A percentile compares a stretch with the other conserved stretches of the same genome.
Conservation (phyloP, 2,888 invertebrate species). For the Rhingia rostrata region DNA sequence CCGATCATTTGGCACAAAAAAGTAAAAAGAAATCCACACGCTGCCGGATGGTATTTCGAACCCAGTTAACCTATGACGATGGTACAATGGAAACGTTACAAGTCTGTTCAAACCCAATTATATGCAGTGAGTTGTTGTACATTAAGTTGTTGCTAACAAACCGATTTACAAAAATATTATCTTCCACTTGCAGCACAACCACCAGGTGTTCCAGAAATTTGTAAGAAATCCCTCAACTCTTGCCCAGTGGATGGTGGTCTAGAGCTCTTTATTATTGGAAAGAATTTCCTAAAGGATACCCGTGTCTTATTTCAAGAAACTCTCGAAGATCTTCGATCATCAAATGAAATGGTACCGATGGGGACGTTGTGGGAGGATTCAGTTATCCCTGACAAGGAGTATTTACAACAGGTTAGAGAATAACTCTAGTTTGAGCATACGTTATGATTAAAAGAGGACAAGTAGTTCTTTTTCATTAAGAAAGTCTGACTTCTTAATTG, state of each 20-base stretch:
- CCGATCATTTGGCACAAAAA: conserved; percentile 90
- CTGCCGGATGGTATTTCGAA: conserved; percentile 97
- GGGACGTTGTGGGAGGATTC: conserved; percentile 88
- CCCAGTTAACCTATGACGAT: conserved; percentile 90
- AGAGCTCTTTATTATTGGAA: conserved; percentile 94
- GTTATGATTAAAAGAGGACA: too few species aligned
- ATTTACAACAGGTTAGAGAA: conserved; percentile 89
- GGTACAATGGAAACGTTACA: conserved; percentile 92
- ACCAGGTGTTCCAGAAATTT: conserved; percentile 95
- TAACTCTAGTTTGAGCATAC: too few species aligned
- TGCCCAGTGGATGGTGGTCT: conserved; percentile 91
- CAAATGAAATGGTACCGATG: conserved; percentile 84
- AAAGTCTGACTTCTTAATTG: not conserved
- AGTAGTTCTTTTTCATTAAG: not conserved
- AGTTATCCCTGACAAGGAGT: conserved; percentile 94
- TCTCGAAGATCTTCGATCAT: conserved; percentile 79
- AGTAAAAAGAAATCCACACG: conserved; percentile 97
- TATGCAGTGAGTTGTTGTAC: conserved; percentile 91
- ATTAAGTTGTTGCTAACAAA: not conserved
- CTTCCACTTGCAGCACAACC: conserved; percentile 88
- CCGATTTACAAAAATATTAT: not conserved
- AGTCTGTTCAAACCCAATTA: conserved; percentile 94
- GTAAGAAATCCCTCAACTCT: conserved; percentile 92
- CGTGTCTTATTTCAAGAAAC: conserved; percentile 88
- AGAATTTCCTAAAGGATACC: conserved; percentile 96